Conservation (phyloP, 2,888 invertebrate genomes). For the Meganola albula region DNA sequence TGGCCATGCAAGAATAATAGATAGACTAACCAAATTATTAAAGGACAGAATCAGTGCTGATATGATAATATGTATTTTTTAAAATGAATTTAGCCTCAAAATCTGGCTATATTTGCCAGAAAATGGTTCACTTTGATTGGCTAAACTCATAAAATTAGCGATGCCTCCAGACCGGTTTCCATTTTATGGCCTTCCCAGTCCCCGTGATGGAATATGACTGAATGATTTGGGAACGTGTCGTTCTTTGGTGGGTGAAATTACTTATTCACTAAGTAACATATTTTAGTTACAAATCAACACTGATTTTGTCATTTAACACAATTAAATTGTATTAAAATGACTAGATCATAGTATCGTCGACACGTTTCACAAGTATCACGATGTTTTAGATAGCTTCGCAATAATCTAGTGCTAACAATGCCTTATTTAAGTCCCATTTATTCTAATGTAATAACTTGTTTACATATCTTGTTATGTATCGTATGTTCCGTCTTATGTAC, state of each 20-base stretch:
- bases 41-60: conserved; percentile 16
- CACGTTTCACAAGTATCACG: conserved; percentile 10
- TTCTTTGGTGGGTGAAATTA: background rate
- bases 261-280: too few species aligned
- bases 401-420: conserved; percentile 45
- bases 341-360: conserved; percentile 23
- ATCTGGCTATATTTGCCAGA: too few species aligned
- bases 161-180: too few species aligned
- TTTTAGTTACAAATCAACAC: conserved; percentile 5
- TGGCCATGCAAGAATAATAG: conserved; percentile 27
- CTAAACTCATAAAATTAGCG: too few species aligned
- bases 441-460: conserved; percentile 29
- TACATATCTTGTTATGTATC: conserved; percentile 36
- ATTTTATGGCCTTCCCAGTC: too few species aligned
- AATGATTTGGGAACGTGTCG: too few species aligned
- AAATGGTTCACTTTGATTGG: too few species aligned
- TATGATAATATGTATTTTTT: too few species aligned
- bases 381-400: conserved; percentile 31
- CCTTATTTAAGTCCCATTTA: conserved; percentile 39
- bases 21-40: background rate
- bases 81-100: too few species aligned
- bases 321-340: conserved; percentile 27
- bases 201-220: too few species aligned
- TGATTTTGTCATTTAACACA: conserved; percentile 21
- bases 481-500: conserved; percentile 27